Evolutionary conservation across 2,888 invertebrate species (phyloP), one percentile per base, ranked within the genome.

Genomic region (Thysanoteuthis rhombus): DNA sequence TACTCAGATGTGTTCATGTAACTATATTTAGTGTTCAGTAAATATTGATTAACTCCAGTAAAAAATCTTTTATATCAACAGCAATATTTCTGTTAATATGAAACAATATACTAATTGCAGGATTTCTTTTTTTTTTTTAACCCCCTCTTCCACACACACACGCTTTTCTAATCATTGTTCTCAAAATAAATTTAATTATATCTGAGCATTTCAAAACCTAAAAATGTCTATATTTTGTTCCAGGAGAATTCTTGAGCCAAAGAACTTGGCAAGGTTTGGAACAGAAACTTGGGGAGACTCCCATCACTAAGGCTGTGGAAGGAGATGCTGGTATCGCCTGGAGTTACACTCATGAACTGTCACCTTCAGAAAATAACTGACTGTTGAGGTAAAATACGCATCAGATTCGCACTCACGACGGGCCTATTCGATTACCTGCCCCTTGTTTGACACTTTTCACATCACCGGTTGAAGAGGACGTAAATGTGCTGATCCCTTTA

Each of bases 251-350:
- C 96, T 97, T 98, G 39, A 97, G 97, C 90, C 97, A 98, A 16
- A 97, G 98, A 95, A 98, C 98, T 5, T 99, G 99, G 99, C 98
- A 98, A 96, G 99, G 99, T 0, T 97, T 99, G 93, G 98, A 99
- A 96, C 98, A 98, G 95, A 98, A 98, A 94, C 97, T 98, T 90
- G 98, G 98, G 0, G 97, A 98, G 96, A 98, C 98, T 1, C 98
- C 98, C 93, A 98, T 98, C 0, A 98, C 98, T 94, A 97, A 97
- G 94, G 98, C 98, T 16, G 98, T 98, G 95, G 97, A 98, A 95
- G 99, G 99, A 0, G 97, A 98, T 32, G 98, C 97, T 95, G 99
- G 99, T 0, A 98, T 98, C 96, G 98, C 99, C 0, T 97, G 96
- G 93, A 95, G 95, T 25, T 97, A 97, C 95, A 95, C 94, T 12